Evolutionary conservation across 2,113 vertebrate genomes (phyloP), one percentile per base, ranked within the genome.

Genomic region (Hemiprocne comata): DNA sequence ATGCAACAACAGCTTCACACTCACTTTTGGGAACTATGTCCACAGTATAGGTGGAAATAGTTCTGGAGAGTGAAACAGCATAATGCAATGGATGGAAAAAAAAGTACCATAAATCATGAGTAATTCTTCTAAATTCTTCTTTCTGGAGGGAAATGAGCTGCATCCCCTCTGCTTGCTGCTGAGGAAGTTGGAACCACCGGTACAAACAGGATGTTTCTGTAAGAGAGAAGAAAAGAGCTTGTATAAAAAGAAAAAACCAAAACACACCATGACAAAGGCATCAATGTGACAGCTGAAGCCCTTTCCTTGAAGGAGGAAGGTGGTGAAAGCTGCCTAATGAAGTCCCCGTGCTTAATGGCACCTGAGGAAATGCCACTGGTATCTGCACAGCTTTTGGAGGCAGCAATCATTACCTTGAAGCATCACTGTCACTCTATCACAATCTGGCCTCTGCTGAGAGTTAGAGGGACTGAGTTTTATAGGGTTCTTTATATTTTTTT

Each of bases 361-460:
- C n/a, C 50, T 76, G 40, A 91, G 58, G 66, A 94, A 94, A 85
- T 40, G 67, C 10, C 58, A 57, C 23, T 19, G 82, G 23, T 89
- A 72, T 7, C 61, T 74, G 48, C n/a, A 87, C 58, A 67, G 53
- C 9, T 69, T 89, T 87, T 5, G 4, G 50, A 82, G 74, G 20
- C 23, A 69, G 50, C 44, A 26, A 50, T 94, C 55, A 19, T 87
- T 94, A 75, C 38, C 44, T 85, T 53, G 36, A 26, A 82, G 44
- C 62, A 65, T 40, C 58, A 61, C 61, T 76, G 73, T 77, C 73
- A 67, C 33, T 94, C 33, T 46, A 25, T 8, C 62, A 42, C 24
- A 71, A 26, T 2, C 44, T 69, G 53, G 10, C 31, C 34, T 34
- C 26, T 60, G 18, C 1, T 89, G 51, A 60, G 20, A 64, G 12